Conservation (phyloP, 2,888 invertebrate genomes). For the Tetragonisca angustula region DNA sequence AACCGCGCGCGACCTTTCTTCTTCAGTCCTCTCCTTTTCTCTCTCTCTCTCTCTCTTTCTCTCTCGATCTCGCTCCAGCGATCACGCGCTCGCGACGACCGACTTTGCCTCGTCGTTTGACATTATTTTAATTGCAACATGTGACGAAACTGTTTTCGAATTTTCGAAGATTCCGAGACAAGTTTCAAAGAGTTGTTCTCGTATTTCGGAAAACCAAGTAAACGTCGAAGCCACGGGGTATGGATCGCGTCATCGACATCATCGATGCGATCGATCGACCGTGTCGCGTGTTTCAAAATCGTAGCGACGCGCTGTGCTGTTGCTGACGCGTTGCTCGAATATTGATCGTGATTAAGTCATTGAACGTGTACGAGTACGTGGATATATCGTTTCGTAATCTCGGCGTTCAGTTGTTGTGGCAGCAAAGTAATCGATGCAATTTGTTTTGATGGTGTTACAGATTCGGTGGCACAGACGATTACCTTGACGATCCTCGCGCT, state of each 20-base stretch:
- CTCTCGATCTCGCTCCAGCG: neutral
- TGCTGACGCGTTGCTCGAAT: conserved; percentile 5
- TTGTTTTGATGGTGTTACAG: conserved; percentile 71
- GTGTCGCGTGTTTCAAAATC: conserved; percentile 16
- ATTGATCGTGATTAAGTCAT: conserved; percentile 10
- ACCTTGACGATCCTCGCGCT: conserved; percentile 81
- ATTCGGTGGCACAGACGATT: conserved; percentile 81
- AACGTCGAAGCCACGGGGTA: neutral
- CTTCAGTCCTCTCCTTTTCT: conserved; percentile 17
- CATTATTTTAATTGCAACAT: too few species aligned
- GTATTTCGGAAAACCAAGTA: neutral
- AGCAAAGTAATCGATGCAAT: neutral
- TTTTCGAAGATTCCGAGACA: too few species aligned
- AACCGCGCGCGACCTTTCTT: conserved; percentile 52
- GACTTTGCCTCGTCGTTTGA: too few species aligned
- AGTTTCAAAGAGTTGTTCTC: too few species aligned
- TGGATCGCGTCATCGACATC: neutral
- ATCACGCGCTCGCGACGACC: too few species aligned
- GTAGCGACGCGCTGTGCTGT: neutral
- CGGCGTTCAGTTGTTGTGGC: too few species aligned
- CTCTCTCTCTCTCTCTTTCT: neutral
- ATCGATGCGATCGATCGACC: neutral
- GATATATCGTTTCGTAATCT: too few species aligned
- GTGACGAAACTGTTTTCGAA: too few species aligned
- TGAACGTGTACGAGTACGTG: too few species aligned